Evolutionary conservation across 30 jellyfish, hydroid and myxozoan species (phyloP).

Genomic region (Calvadosia cruxmelitensis): DNA sequence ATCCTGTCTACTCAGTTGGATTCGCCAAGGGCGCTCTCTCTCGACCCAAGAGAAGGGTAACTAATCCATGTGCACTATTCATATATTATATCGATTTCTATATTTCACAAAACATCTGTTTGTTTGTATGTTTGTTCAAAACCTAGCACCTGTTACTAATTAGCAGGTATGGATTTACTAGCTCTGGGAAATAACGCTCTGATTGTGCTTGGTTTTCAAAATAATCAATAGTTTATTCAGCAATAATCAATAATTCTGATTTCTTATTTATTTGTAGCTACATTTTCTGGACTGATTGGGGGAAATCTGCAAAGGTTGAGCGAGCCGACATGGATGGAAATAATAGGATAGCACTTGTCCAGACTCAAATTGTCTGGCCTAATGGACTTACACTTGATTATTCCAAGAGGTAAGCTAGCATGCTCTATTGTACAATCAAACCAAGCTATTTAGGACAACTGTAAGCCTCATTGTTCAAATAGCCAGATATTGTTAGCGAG

Average conservation of each 20-base stretch:
- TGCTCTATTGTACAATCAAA: no score
- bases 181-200: no score
- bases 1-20: slow-evolving; percentile 61
- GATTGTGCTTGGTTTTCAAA: no score
- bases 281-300: slow-evolving; percentile 99
- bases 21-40: slow-evolving; percentile 94
- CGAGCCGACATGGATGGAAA: slow-evolving; percentile 95
- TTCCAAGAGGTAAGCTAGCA: slow-evolving; percentile 50
- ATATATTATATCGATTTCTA: not conserved
- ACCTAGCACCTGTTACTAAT: no score
- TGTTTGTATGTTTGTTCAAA: not conserved
- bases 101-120: no score
- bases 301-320: slow-evolving; percentile 57
- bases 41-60: slow-evolving; percentile 90
- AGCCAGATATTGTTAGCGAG: no score
- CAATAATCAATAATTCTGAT: no score
- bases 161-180: no score
- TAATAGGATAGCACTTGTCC: slow-evolving; percentile 38
- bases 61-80: not conserved
- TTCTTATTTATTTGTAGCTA: slow-evolving; percentile 19
- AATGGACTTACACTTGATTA: slow-evolving; percentile 84
- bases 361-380: slow-evolving; percentile 71
- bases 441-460: no score
- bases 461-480: no score
- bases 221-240: no score